Evolutionary conservation across 1,140 invertebrate genomes (phyloP).

Genomic region (Danaus melanippus): DNA sequence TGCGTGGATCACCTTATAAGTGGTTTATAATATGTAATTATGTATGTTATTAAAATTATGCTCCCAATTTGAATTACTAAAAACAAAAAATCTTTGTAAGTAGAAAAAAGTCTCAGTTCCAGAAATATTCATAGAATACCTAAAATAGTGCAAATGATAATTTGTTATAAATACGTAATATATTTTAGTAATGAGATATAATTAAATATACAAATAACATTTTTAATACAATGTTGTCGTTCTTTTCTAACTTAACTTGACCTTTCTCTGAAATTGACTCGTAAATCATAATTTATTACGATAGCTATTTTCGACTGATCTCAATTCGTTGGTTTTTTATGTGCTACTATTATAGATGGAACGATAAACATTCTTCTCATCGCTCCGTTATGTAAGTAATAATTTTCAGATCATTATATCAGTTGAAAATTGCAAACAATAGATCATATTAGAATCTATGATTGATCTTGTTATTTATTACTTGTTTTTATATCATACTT

Average conservation of each 20-base stretch:
- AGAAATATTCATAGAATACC: too few species aligned
- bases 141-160: too few species aligned
- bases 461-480: constrained; percentile 5
- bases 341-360: constrained; percentile 21
- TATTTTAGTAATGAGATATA: too few species aligned
- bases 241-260: constrained; percentile 28
- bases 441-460: neutral
- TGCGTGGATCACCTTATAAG: too few species aligned
- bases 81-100: too few species aligned
- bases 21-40: constrained; percentile 1
- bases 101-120: too few species aligned
- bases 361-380: constrained; percentile 21
- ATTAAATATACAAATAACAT: too few species aligned
- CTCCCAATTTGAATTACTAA: too few species aligned
- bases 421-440: constrained; percentile 7
- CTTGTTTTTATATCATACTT: constrained; percentile 5
- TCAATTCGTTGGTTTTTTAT: constrained; percentile 22
- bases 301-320: constrained; percentile 14
- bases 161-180: too few species aligned
- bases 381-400: constrained; percentile 15
- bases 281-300: constrained; percentile 14
- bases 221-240: constrained; percentile 7
- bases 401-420: constrained; percentile 24
- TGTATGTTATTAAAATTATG: neutral
- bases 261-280: constrained; percentile 16